Evolutionary conservation across 2,113 vertebrate genomes (phyloP), one percentile per base, ranked within the genome.

Genomic region (Notothenia rossii): DNA sequence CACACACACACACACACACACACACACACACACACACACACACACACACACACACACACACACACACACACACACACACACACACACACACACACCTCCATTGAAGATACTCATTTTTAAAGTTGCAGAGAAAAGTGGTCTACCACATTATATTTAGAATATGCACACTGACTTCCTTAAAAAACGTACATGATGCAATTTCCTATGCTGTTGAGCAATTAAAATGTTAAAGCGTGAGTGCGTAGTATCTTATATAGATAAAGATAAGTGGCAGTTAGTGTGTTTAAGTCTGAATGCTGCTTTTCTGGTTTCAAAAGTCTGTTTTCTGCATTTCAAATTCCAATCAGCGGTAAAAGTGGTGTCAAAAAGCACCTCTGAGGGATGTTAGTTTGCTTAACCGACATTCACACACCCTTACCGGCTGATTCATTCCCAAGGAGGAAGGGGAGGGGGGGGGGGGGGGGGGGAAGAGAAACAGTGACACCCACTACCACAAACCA

Each of bases 341-440:
- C 50, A 5, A 70, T 70, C 68, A 70, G 17, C 58, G 60, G 50
- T 78, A 51, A 73, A 75, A 29, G 12, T 9, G 7, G n/a, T 56
- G 64, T 79, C 55, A 75, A 29, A 43, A 63, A 61, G 74, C 65
- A 72, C 65, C 75, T 75, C 69, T 60, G 49, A 55, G 55, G 62
- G 76, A 83, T 81, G 78, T 72, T 55, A 63, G 72, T 87, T 89
- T 88, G 64, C 83, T 82, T 87, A 77, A 85, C 63, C 72, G 74
- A 63, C 84, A 78, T 87, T 88, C 81, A 83, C 60, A 80, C 60
- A 76, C 67, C 29, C 56, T 33, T 7, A 69, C 22, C 8, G 10
- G 64, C 79, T 76, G 79, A 63, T 72, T 79, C 60, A 36, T 71
- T 89, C 73, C 72, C 84, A 77, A 74, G 55, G 72, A 69, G 71